Percentiles rank a stretch among this genome's conserved stretches.
phyloP scores from a whole-genome alignment of 2,113 vertebrate species.

The Gymnogyps californianus region DNA sequence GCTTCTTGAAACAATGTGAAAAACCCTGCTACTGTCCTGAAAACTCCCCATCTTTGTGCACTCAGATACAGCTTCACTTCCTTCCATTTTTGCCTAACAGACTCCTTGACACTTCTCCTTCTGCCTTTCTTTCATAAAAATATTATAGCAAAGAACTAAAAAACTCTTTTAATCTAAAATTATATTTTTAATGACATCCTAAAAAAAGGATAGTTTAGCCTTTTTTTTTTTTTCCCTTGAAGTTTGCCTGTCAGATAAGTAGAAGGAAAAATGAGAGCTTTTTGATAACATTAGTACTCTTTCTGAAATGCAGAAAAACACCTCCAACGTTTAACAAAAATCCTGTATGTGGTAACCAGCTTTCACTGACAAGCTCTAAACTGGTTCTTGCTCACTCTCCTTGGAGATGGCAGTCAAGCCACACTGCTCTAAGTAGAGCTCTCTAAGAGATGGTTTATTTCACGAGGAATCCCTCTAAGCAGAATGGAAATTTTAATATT shows the following conservation, averaged over 20 bases:
- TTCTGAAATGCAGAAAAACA: not conserved
- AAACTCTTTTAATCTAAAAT: not conserved
- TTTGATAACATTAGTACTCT: not conserved
- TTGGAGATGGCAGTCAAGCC: not conserved
- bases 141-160: not conserved
- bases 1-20: not conserved
- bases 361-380: not conserved
- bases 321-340: not conserved
- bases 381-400: not conserved
- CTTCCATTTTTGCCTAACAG: not conserved
- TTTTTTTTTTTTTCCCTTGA: not conserved
- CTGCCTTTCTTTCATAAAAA: not conserved
- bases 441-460: not conserved
- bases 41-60: not conserved
- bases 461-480: not conserved
- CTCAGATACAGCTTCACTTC: not conserved
- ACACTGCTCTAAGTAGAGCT: not conserved
- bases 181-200: not conserved
- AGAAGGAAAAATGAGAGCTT: not conserved
- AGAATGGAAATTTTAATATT: not conserved
- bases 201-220: accelerated
- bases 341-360: not conserved
- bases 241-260: not conserved
- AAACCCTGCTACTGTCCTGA: not conserved
- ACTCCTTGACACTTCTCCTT: not conserved